Percentiles rank a stretch among this genome's conserved stretches.
Conservation (phyloP, 2,113 vertebrate species). For the Rallus limicola region DNA sequence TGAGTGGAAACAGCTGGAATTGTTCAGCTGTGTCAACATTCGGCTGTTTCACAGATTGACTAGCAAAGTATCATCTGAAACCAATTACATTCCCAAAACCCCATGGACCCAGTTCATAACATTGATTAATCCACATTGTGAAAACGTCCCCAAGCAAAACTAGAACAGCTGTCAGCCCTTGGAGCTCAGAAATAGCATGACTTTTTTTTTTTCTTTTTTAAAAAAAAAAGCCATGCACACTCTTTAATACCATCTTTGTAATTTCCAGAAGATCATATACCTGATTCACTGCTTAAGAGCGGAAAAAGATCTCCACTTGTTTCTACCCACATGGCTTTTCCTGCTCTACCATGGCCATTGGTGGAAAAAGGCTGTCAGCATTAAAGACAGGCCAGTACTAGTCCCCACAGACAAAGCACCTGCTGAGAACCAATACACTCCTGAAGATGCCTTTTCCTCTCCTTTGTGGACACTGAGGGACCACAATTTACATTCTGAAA, state of each 20-base stretch:
- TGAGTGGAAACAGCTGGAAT: conserved; percentile 81
- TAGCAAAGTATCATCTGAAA: conserved; percentile 84
- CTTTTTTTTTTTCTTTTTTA: background rate
- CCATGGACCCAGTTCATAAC: conserved; percentile 83
- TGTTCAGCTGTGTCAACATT: conserved; percentile 82
- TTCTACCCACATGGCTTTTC: background rate
- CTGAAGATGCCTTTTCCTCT: background rate
- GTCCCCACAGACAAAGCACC: background rate
- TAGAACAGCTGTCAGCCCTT: conserved; percentile 78
- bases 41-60: conserved; percentile 79
- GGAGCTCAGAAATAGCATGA: conserved; percentile 65
- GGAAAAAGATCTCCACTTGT: background rate
- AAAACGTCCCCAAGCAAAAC: conserved; percentile 83
- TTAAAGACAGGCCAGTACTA: background rate
- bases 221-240: background rate
- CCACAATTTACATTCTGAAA: background rate
- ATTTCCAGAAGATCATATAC: background rate
- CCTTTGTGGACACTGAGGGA: background rate
- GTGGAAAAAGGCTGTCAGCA: background rate
- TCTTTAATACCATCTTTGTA: conserved; percentile 7
- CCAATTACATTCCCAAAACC: conserved; percentile 84
- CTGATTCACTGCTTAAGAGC: background rate
- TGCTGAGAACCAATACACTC: background rate
- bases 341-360: background rate
- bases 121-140: conserved; percentile 86